These are phyloP conservation scores for Heliconius hewitsoni DNA, from an alignment of 1,140 invertebrate genomes.

Conservation along the genomic window DNA sequence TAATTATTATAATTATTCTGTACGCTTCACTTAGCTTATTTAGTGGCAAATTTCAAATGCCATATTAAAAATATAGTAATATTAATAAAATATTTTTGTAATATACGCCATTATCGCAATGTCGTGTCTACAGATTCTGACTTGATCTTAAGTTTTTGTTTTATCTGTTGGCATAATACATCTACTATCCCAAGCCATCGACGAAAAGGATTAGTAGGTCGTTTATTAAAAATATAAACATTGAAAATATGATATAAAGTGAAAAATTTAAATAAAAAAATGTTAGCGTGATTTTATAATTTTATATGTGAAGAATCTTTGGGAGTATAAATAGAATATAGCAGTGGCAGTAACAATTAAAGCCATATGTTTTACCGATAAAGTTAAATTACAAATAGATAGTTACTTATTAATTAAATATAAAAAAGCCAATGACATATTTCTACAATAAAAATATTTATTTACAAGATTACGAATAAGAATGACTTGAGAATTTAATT, in stretches of 20 bases:
- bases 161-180: conserved; percentile 33
- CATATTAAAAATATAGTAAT: background rate
- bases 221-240: conserved; percentile 36
- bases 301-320: conserved; percentile 29
- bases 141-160: background rate
- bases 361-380: conserved; percentile 23
- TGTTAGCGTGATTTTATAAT: conserved; percentile 9
- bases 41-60: background rate
- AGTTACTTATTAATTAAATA: conserved; percentile 11
- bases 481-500: conserved; percentile 22
- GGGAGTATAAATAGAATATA: conserved; percentile 32
- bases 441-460: conserved; percentile 23
- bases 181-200: conserved; percentile 63
- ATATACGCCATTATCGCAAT: background rate
- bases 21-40: background rate
- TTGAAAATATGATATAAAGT: conserved; percentile 18
- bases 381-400: conserved; percentile 8
- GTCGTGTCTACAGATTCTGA: background rate
- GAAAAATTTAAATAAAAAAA: background rate
- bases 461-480: conserved; percentile 31
- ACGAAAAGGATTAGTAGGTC: conserved; percentile 60
- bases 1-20: background rate
- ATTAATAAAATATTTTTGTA: background rate
- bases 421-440: conserved; percentile 18
- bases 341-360: conserved; percentile 31